These are phyloP conservation scores for Heterotis niloticus DNA, from an alignment of 2,113 vertebrate genomes.

Conservation along the genomic window DNA sequence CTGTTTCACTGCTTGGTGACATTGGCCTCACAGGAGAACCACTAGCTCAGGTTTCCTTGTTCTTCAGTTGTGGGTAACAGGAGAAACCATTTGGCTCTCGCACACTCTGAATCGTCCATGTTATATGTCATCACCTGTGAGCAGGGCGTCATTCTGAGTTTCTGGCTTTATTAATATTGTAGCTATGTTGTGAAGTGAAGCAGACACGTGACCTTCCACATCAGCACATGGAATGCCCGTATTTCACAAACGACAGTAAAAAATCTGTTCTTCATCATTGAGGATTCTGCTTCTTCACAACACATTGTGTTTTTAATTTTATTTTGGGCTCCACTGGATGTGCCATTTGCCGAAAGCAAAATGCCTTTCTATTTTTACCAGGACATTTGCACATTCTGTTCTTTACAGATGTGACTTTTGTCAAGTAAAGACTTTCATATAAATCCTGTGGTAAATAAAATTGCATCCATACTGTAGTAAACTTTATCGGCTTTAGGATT, in stretches of 20 bases:
- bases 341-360: neutral
- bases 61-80: neutral
- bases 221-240: neutral
- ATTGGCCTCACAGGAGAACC: neutral
- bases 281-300: neutral
- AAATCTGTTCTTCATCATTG: neutral
- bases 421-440: neutral
- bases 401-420: neutral
- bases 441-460: neutral
- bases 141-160: slow-evolving; percentile 1
- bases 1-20: slow-evolving; percentile 9
- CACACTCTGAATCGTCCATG: neutral
- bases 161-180: slow-evolving; percentile 2
- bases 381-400: neutral
- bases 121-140: neutral
- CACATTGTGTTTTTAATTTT: too few relatives aligned
- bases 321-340: neutral
- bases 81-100: neutral
- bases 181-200: neutral
- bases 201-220: neutral
- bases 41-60: neutral
- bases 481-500: neutral
- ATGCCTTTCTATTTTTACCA: neutral
- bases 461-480: neutral
- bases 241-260: neutral